These are phyloP conservation scores for Penaeus indicus DNA, from an alignment of 1,140 invertebrate species.

Conservation along the genomic window DNA sequence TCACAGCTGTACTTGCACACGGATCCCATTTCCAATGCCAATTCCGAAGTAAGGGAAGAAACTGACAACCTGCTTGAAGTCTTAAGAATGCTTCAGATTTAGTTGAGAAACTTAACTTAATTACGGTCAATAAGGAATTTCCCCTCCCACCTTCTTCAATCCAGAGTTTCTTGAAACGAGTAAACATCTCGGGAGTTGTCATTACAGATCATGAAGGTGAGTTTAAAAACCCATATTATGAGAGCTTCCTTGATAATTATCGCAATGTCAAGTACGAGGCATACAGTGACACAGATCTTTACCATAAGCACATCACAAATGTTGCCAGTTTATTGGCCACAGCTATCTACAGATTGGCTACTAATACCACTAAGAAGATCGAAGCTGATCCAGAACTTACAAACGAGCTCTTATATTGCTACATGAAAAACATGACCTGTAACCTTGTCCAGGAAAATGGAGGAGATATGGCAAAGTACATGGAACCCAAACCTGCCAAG, in stretches of 20 bases:
- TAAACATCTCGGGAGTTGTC: too few species aligned
- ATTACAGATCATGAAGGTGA: too few species aligned
- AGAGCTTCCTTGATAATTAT: constrained; percentile 38
- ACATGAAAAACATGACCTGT: constrained; percentile 59
- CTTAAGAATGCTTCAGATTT: too few species aligned
- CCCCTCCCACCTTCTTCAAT: too few species aligned
- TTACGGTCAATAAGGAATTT: too few species aligned
- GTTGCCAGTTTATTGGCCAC: constrained; percentile 59
- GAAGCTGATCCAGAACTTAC: constrained; percentile 46
- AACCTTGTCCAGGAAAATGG: constrained; percentile 52
- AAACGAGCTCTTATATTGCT: constrained; percentile 53
- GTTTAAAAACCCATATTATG: too few species aligned
- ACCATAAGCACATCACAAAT: constrained; percentile 47
- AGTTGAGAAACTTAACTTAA: too few species aligned
- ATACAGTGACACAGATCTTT: constrained; percentile 23
- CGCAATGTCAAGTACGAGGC: constrained; percentile 56
- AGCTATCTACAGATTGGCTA: constrained; percentile 40
- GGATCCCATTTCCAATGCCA: constrained; percentile 57
- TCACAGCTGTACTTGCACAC: constrained; percentile 58
- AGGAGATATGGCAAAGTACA: constrained; percentile 16
- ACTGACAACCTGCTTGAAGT: constrained; percentile 23
- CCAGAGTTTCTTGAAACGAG: too few species aligned
- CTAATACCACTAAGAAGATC: constrained; percentile 19
- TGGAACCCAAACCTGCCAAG: constrained; percentile 58
- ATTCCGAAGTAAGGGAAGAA: constrained; percentile 7